Evolutionary conservation across 2,113 vertebrate genomes (phyloP).

Genomic region (Synodontis membranacea): DNA sequence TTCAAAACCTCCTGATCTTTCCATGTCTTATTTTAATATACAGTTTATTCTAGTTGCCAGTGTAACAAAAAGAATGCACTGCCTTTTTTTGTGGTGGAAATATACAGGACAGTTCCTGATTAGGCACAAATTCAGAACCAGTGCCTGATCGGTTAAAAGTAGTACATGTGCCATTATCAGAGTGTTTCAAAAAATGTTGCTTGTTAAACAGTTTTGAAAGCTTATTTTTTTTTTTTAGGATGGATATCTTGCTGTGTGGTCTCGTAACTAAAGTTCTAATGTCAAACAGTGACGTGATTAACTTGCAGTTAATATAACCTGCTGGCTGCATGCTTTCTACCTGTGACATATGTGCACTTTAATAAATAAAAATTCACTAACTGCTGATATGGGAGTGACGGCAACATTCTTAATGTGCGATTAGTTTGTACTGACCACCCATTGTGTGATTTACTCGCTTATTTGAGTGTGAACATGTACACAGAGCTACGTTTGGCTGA

Average conservation of each 20-base stretch:
- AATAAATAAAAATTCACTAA: constrained; percentile 27
- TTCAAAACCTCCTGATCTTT: not conserved
- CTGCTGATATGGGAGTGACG: constrained; percentile 6
- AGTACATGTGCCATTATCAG: not conserved
- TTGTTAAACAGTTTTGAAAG: not conserved
- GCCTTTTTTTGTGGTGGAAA: not conserved
- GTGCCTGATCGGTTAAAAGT: not conserved
- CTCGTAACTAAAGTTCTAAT: not conserved
- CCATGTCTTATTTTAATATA: not conserved
- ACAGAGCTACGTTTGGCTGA: constrained; percentile 51
- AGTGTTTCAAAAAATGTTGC: not conserved
- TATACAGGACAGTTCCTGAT: not conserved
- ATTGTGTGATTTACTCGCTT: constrained; percentile 55
- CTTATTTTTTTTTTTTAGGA: too few relatives aligned
- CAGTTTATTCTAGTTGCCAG: not conserved
- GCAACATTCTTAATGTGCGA: constrained; percentile 21
- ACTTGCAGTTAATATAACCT: not conserved
- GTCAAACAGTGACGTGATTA: not conserved
- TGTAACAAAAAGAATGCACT: not conserved
- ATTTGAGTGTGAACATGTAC: constrained; percentile 44
- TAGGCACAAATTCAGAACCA: not conserved
- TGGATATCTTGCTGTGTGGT: not conserved
- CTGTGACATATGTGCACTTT: constrained; percentile 21
- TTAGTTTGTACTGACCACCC: constrained; percentile 23
- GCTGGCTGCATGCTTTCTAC: not conserved